Conservation (phyloP, 2,888 invertebrate species). For the Megaustenia siamemsis region DNA sequence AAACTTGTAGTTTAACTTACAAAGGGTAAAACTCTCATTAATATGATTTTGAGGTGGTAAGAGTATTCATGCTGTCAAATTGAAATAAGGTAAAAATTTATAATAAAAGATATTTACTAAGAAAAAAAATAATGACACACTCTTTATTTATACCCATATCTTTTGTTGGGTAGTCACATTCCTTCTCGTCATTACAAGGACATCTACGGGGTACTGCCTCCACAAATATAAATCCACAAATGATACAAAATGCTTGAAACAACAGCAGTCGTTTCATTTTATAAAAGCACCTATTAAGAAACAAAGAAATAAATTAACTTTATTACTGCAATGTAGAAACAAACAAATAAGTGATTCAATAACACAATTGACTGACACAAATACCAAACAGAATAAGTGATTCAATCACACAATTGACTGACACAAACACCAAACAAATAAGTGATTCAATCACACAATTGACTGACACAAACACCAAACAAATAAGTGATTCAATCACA, state of each 20-base stretch:
- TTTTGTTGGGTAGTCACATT: constrained; percentile 8
- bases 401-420: too few relatives aligned
- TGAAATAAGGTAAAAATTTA: neutral
- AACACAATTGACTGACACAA: neutral
- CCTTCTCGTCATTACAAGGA: neutral
- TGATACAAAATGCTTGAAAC: neutral
- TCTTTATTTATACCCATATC: neutral
- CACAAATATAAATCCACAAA: neutral
- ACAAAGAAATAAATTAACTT: neutral
- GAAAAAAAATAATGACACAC: neutral
- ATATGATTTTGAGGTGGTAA: too few relatives aligned
- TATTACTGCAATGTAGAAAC: too few relatives aligned
- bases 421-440: too few relatives aligned
- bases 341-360: neutral
- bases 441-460: too few relatives aligned
- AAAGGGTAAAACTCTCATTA: too few relatives aligned
- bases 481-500: too few relatives aligned
- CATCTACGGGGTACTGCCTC: neutral
- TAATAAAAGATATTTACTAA: neutral
- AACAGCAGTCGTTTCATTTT: neutral
- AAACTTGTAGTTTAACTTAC: too few relatives aligned
- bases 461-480: too few relatives aligned
- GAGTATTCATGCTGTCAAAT: too few relatives aligned
- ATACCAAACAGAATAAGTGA: too few relatives aligned
- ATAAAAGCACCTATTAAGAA: neutral